phyloP scores from a whole-genome alignment of 2,113 vertebrate genomes.

The Crotalus tigris region DNA sequence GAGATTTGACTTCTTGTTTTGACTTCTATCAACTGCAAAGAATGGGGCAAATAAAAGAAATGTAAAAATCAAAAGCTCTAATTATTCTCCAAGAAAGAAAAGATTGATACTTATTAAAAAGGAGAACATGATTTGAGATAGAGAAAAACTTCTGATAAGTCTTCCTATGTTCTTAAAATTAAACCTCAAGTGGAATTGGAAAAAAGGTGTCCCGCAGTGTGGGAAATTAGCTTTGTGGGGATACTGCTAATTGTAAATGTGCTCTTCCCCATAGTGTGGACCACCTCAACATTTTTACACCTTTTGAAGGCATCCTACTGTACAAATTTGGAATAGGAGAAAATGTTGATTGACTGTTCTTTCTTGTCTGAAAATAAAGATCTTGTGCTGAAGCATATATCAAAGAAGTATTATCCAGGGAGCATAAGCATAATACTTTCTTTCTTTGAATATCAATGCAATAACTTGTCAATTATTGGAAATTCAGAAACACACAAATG shows the following conservation, averaged over 20 bases:
- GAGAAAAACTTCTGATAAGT: background rate
- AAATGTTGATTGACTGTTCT: background rate
- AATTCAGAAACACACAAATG: background rate
- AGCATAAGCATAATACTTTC: background rate
- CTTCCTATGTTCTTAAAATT: slow-evolving; percentile 20
- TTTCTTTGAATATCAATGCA: background rate
- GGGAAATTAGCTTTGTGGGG: slow-evolving; percentile 2
- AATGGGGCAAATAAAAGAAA: background rate
- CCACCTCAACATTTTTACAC: slow-evolving; percentile 7
- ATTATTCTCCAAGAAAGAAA: background rate
- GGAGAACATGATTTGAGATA: background rate
- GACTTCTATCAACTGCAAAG: background rate
- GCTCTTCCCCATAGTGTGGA: background rate
- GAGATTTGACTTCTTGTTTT: background rate
- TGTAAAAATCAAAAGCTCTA: slow-evolving; percentile 10
- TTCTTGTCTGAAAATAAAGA: background rate
- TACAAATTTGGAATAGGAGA: background rate
- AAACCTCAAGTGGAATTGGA: slow-evolving; percentile 8
- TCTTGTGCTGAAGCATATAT: background rate
- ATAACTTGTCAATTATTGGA: background rate
- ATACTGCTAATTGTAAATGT: slow-evolving; percentile 7
- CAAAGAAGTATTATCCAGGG: background rate
- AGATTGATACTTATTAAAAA: slow-evolving; percentile 16
- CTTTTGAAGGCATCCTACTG: slow-evolving; percentile 3
- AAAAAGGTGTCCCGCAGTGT: background rate